Base-by-base conservation (phyloP, 1,140 invertebrate species). In the Bombus cullumanus region DNA sequence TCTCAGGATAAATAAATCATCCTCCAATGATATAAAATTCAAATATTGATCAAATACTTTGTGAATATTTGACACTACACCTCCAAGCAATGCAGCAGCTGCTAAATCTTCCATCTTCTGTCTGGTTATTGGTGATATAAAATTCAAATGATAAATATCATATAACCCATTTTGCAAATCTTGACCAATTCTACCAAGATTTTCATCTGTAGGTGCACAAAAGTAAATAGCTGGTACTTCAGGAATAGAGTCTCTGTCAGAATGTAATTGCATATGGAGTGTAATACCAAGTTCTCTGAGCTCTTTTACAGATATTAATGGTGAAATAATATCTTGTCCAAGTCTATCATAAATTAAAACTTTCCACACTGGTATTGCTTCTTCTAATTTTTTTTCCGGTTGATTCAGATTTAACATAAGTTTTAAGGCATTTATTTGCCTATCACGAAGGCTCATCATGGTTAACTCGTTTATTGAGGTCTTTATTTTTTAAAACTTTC, bases 201-300 rank as follows among this genome's bases (percentile, higher is more conserved):
- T 99, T 94, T 99, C 99, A 93, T 99, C 98, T 53, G 97, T 98
- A n/a, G 99, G 99, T 89, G 98, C 96, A 95, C 99, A 99, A 94
- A 99, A 99, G 95, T 99, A 99, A 73, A 99, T 97, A 18, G 98
- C 99, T 87, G 99, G 99, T 28, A 99, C 99, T 96, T 99, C 99
- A 9, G 99, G 99, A 91, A 99, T 99, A 13, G 98, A 96, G 95
- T 99, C 99, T 89, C 99, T 96, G 92, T 99, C 98, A 10, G 98
- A 98, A 95, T 99, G 98, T 47, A 99, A 95, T 95, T 98, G 97
- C 98, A 99, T 97, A 96, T 99, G 99, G 80, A 99, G 96, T 72
- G 99, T 99, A 28, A 99, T 98, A 85, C 99, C 99, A 90, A 99
- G 95, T 95, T 99, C 99, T 92, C 99, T 94, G 4, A 99, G 95